Percentiles rank a stretch among this genome's conserved stretches.
phyloP scores from a whole-genome alignment of 2,888 invertebrate species.

The Achlya flavicornis region DNA sequence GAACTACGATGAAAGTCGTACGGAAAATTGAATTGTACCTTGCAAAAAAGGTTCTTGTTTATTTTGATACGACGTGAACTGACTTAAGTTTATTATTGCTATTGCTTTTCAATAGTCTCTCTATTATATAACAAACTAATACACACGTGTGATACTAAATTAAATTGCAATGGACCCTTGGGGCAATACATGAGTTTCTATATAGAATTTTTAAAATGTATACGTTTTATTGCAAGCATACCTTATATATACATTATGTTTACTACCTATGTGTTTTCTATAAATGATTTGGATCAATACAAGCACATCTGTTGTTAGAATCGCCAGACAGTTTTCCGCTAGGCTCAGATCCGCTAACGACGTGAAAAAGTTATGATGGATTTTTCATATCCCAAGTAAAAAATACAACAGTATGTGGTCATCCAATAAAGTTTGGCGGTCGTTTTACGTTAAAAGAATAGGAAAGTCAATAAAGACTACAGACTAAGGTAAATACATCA shows the following conservation, averaged over 20 bases:
- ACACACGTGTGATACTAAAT: conserved; percentile 19
- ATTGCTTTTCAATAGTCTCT: conserved; percentile 22
- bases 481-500: background rate
- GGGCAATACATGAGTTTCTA: background rate
- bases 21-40: conserved; percentile 70
- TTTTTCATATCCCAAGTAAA: conserved; percentile 68
- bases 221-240: background rate
- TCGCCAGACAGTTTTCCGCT: conserved; percentile 46
- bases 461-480: conserved; percentile 21
- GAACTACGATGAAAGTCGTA: conserved; percentile 60
- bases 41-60: conserved; percentile 51
- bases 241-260: conserved; percentile 11
- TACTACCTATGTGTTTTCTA: conserved; percentile 13
- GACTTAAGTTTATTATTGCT: conserved; percentile 28
- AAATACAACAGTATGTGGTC: conserved; percentile 60
- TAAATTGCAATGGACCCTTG: background rate
- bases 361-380: conserved; percentile 73
- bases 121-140: conserved; percentile 18
- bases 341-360: conserved; percentile 67
- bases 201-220: background rate
- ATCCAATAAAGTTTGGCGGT: conserved; percentile 54
- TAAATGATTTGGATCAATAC: conserved; percentile 34
- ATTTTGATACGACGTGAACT: conserved; percentile 33
- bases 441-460: conserved; percentile 38
- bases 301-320: conserved; percentile 39